Percentiles rank a stretch among this genome's conserved stretches.
Evolutionary conservation across 2,113 vertebrate species (phyloP).

Genomic region (Neodontobutis hainanensis): DNA sequence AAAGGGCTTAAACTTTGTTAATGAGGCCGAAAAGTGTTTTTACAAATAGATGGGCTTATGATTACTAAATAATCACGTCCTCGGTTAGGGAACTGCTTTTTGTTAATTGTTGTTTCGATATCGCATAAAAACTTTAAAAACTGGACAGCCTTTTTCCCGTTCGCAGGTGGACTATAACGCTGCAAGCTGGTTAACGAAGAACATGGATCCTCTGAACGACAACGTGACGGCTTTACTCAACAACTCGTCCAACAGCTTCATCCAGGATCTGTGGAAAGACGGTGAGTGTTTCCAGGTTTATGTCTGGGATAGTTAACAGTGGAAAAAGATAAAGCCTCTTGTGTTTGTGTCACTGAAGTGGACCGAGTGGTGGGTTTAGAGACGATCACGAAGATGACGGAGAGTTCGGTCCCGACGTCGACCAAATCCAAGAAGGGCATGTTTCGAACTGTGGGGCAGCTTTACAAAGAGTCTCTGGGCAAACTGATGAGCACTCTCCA

Average conservation of each 20-base stretch:
- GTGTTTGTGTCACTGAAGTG: slow-evolving; percentile 61
- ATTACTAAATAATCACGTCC: no score
- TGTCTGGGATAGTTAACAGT: neutral
- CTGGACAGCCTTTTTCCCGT: neutral
- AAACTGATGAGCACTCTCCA: slow-evolving; percentile 96
- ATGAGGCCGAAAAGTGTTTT: no score
- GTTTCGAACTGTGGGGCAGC: slow-evolving; percentile 97
- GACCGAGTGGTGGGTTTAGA: slow-evolving; percentile 96
- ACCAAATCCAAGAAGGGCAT: slow-evolving; percentile 98
- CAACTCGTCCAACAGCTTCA: slow-evolving; percentile 89
- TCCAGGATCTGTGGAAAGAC: slow-evolving; percentile 96
- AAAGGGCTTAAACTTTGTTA: no score
- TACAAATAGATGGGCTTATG: no score
- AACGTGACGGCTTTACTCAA: slow-evolving; percentile 90
- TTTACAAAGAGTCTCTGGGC: slow-evolving; percentile 94
- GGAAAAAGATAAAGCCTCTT: neutral
- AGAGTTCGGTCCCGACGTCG: slow-evolving; percentile 86
- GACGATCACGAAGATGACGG: slow-evolving; percentile 94
- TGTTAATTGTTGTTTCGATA: no score
- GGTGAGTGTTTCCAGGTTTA: slow-evolving; percentile 71
- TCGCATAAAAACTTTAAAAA: neutral
- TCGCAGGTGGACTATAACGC: slow-evolving; percentile 92
- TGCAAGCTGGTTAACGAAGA: slow-evolving; percentile 92
- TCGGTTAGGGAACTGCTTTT: no score
- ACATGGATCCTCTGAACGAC: slow-evolving; percentile 97